Base-by-base conservation (phyloP, 2,113 vertebrate species). In the Epinephelus fuscoguttatus region DNA sequence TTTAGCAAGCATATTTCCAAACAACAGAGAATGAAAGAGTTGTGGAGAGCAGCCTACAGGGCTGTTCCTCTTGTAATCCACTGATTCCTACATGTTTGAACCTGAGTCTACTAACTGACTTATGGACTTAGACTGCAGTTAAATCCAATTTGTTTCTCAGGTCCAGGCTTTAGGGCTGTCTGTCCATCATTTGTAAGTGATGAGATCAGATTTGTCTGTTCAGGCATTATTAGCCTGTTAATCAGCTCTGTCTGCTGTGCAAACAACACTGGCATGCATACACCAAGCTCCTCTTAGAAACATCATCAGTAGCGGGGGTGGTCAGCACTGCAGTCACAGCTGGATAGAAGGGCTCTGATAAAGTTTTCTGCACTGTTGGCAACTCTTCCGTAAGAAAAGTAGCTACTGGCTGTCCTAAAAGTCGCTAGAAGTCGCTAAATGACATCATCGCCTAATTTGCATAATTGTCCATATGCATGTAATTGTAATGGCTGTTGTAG, bases 81-180 rank as follows among this genome's bases (percentile, higher is more conserved):
- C 23, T 56, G 37, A 53, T 12, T 70, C 11, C 3, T 21, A 21
- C 5, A 42, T 27, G 21, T 53, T 23, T 52, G 56, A 62, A 13
- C 30, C 59, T 2, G 1, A 53, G 68, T 19, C 37, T 71, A 50
- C n/a, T 52, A 19, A 52, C 59, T 12, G 59, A 62, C n/a, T 69
- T 25, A 21, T 15, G 14, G 25, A 40, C 73, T 42, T 25, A 64
- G 21, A 64, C 75, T 25, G 15, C 6, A 19, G 21, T 3, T 33
- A 64, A 66, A 76, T 76, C 61, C 61, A 56, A 56, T 66, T 37
- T 18, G 63, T 18, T 33, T 59, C 37, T 33, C 13, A 23, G 53
- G 25, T n/a, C 8, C 50, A 30, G 33, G 17, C 50, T 63, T 42
- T 13, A 53, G 11, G 1, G 55, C 27, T 13, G 37, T 50, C 42